phyloP scores from a whole-genome alignment of 1,140 invertebrate species.

The Atta cephalotes region DNA sequence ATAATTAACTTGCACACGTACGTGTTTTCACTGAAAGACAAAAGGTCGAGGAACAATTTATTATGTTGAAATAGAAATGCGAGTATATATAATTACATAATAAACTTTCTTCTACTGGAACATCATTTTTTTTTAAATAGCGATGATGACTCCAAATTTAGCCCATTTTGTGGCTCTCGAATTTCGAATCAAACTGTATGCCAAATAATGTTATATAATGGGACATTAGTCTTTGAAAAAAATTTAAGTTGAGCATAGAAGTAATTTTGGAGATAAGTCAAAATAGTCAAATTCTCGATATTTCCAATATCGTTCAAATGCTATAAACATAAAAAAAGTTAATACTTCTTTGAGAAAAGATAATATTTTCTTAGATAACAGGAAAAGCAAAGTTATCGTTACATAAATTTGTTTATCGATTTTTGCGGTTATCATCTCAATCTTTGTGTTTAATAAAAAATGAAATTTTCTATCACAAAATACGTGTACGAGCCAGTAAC shows the following conservation, averaged over 20 bases:
- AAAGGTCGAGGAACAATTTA: slow-evolving; percentile 21
- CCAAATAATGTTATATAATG: no score
- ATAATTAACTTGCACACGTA: slow-evolving; percentile 31
- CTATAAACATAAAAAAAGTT: no score
- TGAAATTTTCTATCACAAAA: not conserved
- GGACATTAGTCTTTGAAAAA: no score
- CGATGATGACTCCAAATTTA: no score
- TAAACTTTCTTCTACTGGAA: not conserved
- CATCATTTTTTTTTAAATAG: not conserved
- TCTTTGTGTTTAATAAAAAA: slow-evolving; percentile 8
- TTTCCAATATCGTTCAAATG: no score
- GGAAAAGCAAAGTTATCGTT: not conserved
- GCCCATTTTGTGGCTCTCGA: no score
- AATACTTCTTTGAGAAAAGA: no score
- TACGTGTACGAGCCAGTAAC: not conserved
- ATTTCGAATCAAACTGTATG: no score
- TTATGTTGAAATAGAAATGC: not conserved
- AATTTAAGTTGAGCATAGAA: no score
- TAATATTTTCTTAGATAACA: not conserved
- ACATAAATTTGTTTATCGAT: not conserved
- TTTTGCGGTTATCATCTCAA: not conserved
- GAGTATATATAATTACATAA: not conserved
- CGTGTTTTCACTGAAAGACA: not conserved
- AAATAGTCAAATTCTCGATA: no score
- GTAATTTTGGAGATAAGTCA: no score